Evolutionary conservation across 2,797 vertebrate genomes (phyloP).

Genomic region (Thamnophis elegans): DNA sequence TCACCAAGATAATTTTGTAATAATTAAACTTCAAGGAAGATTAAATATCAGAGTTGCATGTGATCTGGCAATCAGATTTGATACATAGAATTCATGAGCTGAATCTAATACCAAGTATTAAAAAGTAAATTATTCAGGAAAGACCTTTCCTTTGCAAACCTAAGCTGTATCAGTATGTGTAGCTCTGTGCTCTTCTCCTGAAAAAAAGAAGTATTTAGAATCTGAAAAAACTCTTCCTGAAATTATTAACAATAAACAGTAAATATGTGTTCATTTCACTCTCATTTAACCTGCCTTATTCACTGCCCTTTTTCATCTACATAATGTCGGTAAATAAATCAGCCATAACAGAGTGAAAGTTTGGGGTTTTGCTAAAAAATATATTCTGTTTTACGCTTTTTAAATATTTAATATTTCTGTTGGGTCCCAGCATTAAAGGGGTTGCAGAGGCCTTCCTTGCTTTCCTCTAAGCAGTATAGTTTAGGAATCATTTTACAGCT

Average conservation of each 20-base stretch:
- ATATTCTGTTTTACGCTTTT: no score
- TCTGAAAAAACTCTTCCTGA: neutral
- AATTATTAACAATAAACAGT: neutral
- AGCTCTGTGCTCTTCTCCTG: neutral
- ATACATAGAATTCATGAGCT: slow-evolving; percentile 60
- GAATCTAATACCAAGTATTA: slow-evolving; percentile 63
- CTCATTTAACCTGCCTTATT: neutral
- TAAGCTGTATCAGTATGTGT: neutral
- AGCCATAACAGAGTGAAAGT: neutral
- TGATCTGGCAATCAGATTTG: slow-evolving; percentile 61
- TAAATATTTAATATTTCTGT: neutral
- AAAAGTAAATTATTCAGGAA: slow-evolving; percentile 49
- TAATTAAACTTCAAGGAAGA: slow-evolving; percentile 54
- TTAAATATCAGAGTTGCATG: slow-evolving; percentile 55
- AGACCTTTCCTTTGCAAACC: slow-evolving; percentile 35
- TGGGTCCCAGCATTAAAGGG: neutral
- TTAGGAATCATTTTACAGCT: neutral
- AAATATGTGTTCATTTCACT: neutral
- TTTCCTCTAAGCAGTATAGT: neutral
- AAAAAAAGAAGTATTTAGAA: neutral
- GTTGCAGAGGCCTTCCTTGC: no score
- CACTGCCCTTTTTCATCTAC: neutral
- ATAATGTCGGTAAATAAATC: neutral
- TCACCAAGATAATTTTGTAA: slow-evolving; percentile 52
- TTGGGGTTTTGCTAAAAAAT: no score